phyloP scores from a whole-genome alignment of 2,797 vertebrate genomes.

The Pygocentrus nattereri region DNA sequence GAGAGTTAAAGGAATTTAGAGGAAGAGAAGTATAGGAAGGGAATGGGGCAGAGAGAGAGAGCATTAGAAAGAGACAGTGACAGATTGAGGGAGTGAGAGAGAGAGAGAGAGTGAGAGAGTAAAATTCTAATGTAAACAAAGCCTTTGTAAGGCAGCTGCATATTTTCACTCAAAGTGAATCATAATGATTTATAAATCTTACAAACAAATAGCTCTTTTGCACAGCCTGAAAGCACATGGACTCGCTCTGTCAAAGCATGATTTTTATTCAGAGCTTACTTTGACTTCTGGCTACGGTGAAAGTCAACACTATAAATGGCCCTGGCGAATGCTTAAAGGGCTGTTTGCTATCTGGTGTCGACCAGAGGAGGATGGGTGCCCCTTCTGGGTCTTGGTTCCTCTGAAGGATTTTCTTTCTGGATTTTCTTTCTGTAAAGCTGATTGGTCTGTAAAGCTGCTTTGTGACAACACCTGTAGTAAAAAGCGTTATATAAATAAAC shows the following conservation, averaged over 20 bases:
- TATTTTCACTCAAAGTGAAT: background rate
- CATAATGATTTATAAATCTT: background rate
- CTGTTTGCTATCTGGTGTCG: too few relatives aligned
- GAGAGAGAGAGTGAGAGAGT: background rate
- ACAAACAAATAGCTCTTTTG: background rate
- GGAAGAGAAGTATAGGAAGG: too few relatives aligned
- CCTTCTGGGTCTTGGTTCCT: too few relatives aligned
- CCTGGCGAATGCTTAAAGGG: background rate
- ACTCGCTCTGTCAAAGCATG: constrained; percentile 4
- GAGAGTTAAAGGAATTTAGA: too few relatives aligned
- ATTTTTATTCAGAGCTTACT: background rate
- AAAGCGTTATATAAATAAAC: too few relatives aligned
- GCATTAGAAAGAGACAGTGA: too few relatives aligned
- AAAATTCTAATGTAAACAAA: background rate
- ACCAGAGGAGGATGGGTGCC: too few relatives aligned
- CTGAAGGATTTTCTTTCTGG: too few relatives aligned
- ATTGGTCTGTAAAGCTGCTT: too few relatives aligned
- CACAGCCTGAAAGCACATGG: background rate
- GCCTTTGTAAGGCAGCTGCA: background rate
- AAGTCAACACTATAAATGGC: background rate
- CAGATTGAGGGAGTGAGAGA: background rate
- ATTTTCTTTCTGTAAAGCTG: too few relatives aligned
- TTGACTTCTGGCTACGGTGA: background rate
- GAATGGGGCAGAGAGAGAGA: too few relatives aligned
- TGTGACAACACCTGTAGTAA: too few relatives aligned